phyloP scores from a whole-genome alignment of 1,140 invertebrate genomes.

The Solenopsis invicta region DNA sequence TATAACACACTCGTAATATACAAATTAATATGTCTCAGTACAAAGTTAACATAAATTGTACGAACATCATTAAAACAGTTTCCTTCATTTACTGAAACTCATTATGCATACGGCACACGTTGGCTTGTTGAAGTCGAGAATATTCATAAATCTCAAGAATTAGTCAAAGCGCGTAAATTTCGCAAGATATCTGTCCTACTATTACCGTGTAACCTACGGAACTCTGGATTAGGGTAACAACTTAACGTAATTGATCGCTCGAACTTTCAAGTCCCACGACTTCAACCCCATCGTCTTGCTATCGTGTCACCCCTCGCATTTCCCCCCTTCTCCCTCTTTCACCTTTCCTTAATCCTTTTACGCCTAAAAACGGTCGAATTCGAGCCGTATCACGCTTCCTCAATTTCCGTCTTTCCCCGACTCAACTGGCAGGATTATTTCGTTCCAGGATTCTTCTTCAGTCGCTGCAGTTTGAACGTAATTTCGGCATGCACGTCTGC shows the following conservation, averaged over 20 bases:
- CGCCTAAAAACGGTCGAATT: constrained; percentile 37
- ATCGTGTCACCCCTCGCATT: constrained; percentile 6
- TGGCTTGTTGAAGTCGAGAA: not conserved
- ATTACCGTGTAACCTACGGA: constrained; percentile 37
- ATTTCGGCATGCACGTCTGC: constrained; percentile 52
- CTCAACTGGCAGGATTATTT: constrained; percentile 53
- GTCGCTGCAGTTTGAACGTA: constrained; percentile 4
- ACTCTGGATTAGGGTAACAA: constrained; percentile 44
- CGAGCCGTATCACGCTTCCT: constrained; percentile 12
- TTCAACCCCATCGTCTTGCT: constrained; percentile 28
- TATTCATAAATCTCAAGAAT: constrained; percentile 44
- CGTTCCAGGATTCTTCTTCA: not conserved
- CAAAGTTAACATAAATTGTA: constrained; percentile 5
- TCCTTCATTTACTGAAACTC: not conserved
- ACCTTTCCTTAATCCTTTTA: constrained; percentile 50
- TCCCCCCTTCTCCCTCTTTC: not conserved
- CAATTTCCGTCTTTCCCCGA: constrained; percentile 18
- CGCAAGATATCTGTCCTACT: constrained; percentile 23
- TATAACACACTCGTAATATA: not conserved
- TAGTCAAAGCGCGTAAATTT: constrained; percentile 38
- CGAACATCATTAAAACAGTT: not conserved
- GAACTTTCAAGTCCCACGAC: constrained; percentile 41
- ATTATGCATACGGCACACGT: not conserved
- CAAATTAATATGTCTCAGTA: not conserved
- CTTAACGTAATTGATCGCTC: constrained; percentile 62